Evolutionary conservation across 2,113 vertebrate species (phyloP), one percentile per base, ranked within the genome.

Genomic region (Pelobates fuscus): DNA sequence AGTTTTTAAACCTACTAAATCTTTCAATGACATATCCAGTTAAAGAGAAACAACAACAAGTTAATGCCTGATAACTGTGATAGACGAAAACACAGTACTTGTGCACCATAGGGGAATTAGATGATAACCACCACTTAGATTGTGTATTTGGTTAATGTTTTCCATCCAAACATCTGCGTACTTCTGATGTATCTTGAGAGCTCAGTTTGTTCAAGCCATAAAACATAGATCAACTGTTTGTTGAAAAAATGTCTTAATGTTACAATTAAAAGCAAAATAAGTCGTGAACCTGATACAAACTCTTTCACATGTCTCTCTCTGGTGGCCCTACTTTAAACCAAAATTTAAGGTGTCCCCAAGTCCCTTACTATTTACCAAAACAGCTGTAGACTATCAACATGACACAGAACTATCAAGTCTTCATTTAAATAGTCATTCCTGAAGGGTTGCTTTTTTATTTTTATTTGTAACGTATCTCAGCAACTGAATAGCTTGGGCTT

Each of bases 261-360:
- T 15, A 63, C 5, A 32, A 63, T 63, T 63, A 32, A 63, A 26
- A 29, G 27, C 14, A 60, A 29, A 17, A 63, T n/a, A 63, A 61
- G 60, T 30, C 29, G 32, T 63, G 57, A 59, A 59, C 3, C 57
- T 25, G 3, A 8, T n/a, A 25, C 60, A 24, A 63, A 63, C 5
- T 3, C 27, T 63, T 30, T 32, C 29, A 30, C 60, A 63, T 63
- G 27, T 20, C 8, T 60, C 12, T 60, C 27, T 20, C 60, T 63
- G 60, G 60, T 32, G 29, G 18, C 60, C n/a, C 5, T 29, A n/a
- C 60, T n/a, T 21, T 20, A 63, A 18, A 10, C 60, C 24, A 59
- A 59, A 59, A 59, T 17, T 59, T 24, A 63, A 63, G 27, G 17
- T 63, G 29, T 32, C 60, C 58, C 58, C 2, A 18, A 8, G 4